phyloP scores from a whole-genome alignment of 2,888 invertebrate genomes.

The Alloplasta piceator region DNA sequence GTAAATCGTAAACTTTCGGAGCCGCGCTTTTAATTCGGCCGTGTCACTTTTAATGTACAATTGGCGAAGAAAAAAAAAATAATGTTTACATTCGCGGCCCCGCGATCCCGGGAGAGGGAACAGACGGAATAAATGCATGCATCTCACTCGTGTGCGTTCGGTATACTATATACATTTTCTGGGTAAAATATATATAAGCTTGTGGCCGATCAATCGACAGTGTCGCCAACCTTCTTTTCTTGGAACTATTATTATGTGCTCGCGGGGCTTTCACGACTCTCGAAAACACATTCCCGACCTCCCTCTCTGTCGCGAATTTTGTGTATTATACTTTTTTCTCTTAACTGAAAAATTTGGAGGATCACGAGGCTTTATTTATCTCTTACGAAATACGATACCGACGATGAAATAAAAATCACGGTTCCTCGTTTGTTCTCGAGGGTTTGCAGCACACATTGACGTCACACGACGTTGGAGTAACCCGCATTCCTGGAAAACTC shows the following conservation, averaged over 20 bases:
- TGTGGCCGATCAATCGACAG: conserved; percentile 77
- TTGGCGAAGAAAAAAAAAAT: conserved; percentile 75
- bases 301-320: too few species aligned
- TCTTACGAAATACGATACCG: not conserved
- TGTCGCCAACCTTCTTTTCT: conserved; percentile 72
- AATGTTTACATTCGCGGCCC: conserved; percentile 79
- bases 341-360: not conserved
- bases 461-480: conserved; percentile 59
- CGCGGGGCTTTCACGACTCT: conserved; percentile 21
- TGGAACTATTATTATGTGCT: conserved; percentile 54
- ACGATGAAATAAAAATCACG: conserved; percentile 6
- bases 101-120: too few species aligned
- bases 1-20: conserved; percentile 61
- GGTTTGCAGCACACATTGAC: conserved; percentile 46
- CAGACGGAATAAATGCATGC: conserved; percentile 67
- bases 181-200: conserved; percentile 71
- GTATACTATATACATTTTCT: conserved; percentile 70
- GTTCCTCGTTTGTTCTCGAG: conserved; percentile 8
- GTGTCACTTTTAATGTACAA: conserved; percentile 77
- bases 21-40: conserved; percentile 70
- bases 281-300: not conserved
- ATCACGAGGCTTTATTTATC: not conserved
- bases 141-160: conserved; percentile 29
- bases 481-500: conserved; percentile 53
- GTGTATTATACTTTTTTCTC: too few species aligned